phyloP scores from a whole-genome alignment of 2,113 vertebrate genomes.

The Corapipo altera region DNA sequence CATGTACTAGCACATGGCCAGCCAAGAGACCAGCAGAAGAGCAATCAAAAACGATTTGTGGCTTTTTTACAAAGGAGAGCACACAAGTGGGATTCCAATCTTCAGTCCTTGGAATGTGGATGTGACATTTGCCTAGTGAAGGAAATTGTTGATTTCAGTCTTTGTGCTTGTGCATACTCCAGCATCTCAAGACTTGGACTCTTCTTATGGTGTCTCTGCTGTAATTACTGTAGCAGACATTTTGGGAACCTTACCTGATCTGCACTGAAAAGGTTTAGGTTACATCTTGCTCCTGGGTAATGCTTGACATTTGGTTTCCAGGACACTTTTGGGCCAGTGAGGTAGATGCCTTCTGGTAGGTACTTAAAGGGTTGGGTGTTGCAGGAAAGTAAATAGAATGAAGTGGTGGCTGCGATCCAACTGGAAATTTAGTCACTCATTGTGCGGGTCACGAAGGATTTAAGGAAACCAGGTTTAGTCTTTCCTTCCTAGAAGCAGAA shows the following conservation, averaged over 20 bases:
- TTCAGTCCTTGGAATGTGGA: background rate
- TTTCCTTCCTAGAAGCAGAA: background rate
- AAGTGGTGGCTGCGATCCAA: background rate
- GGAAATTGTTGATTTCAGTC: background rate
- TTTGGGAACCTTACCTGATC: background rate
- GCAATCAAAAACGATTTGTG: background rate
- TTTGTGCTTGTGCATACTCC: background rate
- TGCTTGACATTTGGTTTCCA: background rate
- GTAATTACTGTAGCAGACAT: background rate
- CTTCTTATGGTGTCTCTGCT: background rate
- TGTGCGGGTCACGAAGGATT: background rate
- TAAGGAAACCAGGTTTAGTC: background rate
- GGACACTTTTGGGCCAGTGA: background rate
- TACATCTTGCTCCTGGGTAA: fast-evolving
- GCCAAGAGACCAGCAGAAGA: background rate
- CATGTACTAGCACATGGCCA: background rate
- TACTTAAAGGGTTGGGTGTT: background rate
- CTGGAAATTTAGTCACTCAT: background rate
- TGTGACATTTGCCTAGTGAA: background rate
- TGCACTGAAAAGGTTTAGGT: background rate
- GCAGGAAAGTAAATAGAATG: background rate
- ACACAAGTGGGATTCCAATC: background rate
- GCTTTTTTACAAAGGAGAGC: background rate
- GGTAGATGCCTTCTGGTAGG: background rate
- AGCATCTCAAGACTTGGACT: background rate